Conservation (phyloP, 2,113 vertebrate species). For the Nothoprocta perdicaria region DNA sequence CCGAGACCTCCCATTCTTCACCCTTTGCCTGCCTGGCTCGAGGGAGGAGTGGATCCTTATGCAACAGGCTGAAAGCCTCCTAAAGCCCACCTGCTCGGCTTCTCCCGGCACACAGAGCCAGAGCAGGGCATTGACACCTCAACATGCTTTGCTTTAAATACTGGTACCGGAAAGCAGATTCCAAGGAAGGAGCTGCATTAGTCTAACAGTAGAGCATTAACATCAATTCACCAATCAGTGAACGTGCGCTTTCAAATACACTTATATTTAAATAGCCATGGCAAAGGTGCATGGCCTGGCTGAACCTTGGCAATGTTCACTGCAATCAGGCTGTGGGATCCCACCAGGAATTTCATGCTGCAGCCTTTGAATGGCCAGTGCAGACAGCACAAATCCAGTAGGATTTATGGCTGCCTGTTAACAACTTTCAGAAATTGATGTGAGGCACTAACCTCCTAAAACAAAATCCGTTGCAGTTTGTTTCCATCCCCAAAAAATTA, state of each 20-base stretch:
- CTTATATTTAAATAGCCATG: not conserved
- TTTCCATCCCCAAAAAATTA: not conserved
- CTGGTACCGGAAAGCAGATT: not conserved
- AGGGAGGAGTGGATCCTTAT: accelerated
- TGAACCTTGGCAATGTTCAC: not conserved
- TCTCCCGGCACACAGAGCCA: not conserved
- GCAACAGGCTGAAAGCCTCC: not conserved
- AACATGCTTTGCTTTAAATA: not conserved
- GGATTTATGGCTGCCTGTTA: not conserved
- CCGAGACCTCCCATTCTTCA: not conserved
- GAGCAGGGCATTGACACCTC: not conserved
- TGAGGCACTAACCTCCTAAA: not conserved
- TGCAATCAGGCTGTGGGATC: not conserved
- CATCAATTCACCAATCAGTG: not conserved
- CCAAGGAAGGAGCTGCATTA: not conserved
- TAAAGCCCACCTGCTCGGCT: not conserved
- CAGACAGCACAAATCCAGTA: not conserved
- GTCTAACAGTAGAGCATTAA: not conserved
- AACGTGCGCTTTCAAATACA: not conserved
- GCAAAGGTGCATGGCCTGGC: not conserved
- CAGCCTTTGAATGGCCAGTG: not conserved
- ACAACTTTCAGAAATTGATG: not conserved
- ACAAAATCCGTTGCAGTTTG: not conserved
- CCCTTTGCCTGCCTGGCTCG: too few relatives aligned
- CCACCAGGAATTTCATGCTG: not conserved